These are phyloP conservation scores for Loriculus beryllinus DNA, from an alignment of 2,797 vertebrate species.

Conservation along the genomic window DNA sequence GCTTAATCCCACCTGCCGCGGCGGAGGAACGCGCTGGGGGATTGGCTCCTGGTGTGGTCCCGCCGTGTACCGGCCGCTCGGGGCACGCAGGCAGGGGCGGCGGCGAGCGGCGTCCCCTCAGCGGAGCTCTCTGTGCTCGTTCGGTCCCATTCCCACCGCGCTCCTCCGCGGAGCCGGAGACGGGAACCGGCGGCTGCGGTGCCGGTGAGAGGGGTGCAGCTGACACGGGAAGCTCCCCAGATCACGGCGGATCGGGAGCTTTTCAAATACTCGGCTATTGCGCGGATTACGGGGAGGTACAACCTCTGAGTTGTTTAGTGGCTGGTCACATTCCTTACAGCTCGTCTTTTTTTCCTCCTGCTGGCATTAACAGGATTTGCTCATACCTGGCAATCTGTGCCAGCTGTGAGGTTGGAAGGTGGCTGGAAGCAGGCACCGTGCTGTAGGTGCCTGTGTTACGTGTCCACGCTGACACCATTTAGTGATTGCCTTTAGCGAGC, in stretches of 20 bases:
- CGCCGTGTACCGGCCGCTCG: neutral
- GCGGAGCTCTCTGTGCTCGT: neutral
- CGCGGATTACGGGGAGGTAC: neutral
- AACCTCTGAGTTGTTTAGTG: neutral
- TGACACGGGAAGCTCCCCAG: neutral
- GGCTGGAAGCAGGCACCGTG: neutral
- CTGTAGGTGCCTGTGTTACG: neutral
- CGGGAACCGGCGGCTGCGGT: neutral
- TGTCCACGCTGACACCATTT: neutral
- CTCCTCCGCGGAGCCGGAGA: neutral
- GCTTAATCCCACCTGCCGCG: neutral
- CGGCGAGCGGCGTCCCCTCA: accelerated
- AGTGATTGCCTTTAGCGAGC: neutral
- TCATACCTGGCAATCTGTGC: neutral
- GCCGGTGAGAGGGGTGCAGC: neutral
- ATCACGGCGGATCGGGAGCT: neutral
- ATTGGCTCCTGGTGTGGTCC: neutral
- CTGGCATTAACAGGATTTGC: neutral
- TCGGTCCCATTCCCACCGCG: neutral
- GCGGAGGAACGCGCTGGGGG: neutral
- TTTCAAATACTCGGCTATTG: neutral
- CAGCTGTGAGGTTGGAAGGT: neutral
- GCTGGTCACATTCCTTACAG: neutral
- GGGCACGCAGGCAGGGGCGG: neutral
- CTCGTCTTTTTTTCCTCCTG: neutral